Percentiles rank a stretch among this genome's conserved stretches.
Conservation (phyloP, 2,797 vertebrate species). For the Phoebastria nigripes region DNA sequence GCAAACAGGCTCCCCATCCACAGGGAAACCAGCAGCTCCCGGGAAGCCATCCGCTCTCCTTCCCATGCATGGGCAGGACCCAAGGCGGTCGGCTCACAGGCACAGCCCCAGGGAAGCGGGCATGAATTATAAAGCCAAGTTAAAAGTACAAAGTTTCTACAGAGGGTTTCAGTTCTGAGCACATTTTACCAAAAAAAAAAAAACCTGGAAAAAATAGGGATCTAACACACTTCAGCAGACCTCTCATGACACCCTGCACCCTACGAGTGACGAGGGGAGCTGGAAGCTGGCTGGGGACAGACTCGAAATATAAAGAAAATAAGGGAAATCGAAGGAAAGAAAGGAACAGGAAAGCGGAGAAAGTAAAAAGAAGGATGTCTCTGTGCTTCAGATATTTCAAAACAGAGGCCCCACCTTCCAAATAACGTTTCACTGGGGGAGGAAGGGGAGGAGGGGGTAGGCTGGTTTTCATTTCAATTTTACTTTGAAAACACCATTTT, state of each 20-base stretch:
- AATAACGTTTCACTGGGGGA: background rate
- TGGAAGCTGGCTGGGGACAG: background rate
- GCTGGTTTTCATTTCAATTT: conserved; percentile 17
- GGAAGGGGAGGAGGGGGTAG: background rate
- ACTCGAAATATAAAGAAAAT: background rate
- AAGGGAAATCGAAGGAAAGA: background rate
- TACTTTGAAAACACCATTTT: conserved; percentile 39
- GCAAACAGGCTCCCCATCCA: background rate
- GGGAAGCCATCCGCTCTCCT: background rate
- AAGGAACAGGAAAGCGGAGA: background rate
- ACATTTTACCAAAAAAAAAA: background rate
- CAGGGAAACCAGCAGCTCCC: background rate
- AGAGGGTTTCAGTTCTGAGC: background rate
- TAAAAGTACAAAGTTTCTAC: background rate
- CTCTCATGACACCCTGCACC: background rate
- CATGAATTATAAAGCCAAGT: background rate
- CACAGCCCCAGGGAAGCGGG: background rate
- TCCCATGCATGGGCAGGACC: background rate
- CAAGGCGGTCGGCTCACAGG: background rate
- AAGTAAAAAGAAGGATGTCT: background rate
- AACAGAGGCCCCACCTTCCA: conserved; percentile 24
- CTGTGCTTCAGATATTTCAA: background rate
- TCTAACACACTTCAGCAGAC: background rate
- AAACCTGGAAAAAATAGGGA: background rate
- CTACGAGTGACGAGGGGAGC: accelerated